phyloP scores from a whole-genome alignment of 2,797 vertebrate species.

The Sebastolobus alascanus region DNA sequence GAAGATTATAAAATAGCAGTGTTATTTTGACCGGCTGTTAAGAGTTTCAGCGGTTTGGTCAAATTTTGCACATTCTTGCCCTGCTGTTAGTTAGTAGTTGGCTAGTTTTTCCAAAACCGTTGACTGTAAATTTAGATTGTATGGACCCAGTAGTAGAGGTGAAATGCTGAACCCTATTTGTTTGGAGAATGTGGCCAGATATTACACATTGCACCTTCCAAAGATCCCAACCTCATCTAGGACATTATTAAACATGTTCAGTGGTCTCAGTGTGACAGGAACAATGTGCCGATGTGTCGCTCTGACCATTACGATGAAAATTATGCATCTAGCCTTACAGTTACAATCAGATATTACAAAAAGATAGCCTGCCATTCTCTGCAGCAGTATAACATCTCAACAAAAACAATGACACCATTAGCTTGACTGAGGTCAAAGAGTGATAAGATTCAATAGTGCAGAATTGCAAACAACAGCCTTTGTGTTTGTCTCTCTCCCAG shows the following conservation, averaged over 20 bases:
- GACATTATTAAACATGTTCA: neutral
- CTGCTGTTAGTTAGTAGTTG: too few relatives aligned
- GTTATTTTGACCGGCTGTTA: too few relatives aligned
- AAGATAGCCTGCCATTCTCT: neutral
- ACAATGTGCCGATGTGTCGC: neutral
- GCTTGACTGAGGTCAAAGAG: neutral
- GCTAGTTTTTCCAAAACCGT: too few relatives aligned
- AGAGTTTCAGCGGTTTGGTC: too few relatives aligned
- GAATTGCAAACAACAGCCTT: neutral
- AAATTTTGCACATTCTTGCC: too few relatives aligned
- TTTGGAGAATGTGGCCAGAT: too few relatives aligned
- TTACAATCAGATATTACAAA: neutral
- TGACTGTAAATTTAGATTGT: too few relatives aligned
- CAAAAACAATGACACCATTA: neutral
- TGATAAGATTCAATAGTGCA: neutral
- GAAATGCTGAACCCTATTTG: too few relatives aligned
- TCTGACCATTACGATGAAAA: neutral
- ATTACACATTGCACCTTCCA: neutral
- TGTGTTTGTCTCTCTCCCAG: neutral
- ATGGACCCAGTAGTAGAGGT: too few relatives aligned
- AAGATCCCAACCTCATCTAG: neutral
- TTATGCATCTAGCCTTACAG: neutral
- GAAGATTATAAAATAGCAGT: too few relatives aligned
- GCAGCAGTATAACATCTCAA: neutral
- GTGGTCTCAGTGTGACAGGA: neutral